Evolutionary conservation across 2,113 vertebrate genomes (phyloP).

Genomic region (Oryzias curvinotus): DNA sequence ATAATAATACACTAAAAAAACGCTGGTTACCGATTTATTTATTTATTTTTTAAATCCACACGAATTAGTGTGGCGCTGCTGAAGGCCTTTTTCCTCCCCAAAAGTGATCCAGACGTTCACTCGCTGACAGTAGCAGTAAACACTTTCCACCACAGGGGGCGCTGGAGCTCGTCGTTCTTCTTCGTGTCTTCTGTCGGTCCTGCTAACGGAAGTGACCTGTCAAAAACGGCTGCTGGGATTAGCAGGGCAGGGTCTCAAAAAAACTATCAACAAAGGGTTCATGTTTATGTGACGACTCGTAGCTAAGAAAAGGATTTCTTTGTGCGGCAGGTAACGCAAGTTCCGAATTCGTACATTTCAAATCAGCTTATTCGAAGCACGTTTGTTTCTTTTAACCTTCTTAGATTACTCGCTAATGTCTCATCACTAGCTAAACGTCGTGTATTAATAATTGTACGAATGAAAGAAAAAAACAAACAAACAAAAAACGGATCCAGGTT

Average conservation of each 20-base stretch:
- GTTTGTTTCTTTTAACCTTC: neutral
- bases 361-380: neutral
- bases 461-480: no score
- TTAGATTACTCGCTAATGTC: constrained; percentile 8
- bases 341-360: neutral
- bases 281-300: constrained; percentile 8
- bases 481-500: no score
- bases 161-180: neutral
- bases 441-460: no score
- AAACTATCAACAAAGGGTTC: constrained; percentile 17
- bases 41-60: no score
- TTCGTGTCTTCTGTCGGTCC: neutral
- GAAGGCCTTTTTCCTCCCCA: no score
- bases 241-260: constrained; percentile 4
- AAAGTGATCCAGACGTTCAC: no score
- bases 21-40: no score
- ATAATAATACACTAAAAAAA: no score
- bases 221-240: constrained; percentile 33
- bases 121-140: no score
- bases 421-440: no score
- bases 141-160: constrained; percentile 25
- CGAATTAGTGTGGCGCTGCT: no score
- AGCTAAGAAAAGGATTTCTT: constrained; percentile 14
- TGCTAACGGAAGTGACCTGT: constrained; percentile 53
- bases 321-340: constrained; percentile 41